These are phyloP conservation scores for Panthera uncia DNA, from an alignment of 2,113 vertebrate species.

Conservation along the genomic window DNA sequence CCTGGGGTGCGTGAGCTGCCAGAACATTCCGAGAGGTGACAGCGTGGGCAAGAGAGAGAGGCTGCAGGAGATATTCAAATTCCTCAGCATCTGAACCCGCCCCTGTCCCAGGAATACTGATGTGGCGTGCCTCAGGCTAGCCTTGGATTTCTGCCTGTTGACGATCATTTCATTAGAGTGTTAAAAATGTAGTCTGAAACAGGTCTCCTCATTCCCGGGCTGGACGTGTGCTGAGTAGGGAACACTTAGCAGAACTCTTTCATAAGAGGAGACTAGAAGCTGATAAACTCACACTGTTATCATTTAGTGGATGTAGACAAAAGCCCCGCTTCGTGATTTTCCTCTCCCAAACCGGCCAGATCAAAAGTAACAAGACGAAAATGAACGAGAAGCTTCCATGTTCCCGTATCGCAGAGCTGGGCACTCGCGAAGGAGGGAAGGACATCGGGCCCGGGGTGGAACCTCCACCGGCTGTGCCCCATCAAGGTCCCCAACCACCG, in stretches of 20 bases:
- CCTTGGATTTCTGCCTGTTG: neutral
- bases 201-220: neutral
- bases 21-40: neutral
- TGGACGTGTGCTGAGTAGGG: neutral
- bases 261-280: neutral
- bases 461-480: accelerated
- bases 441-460: neutral
- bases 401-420: neutral
- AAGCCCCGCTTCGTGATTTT: neutral
- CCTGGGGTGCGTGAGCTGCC: no score
- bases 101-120: neutral
- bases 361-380: neutral
- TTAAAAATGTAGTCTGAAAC: neutral
- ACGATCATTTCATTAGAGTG: neutral
- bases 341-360: neutral
- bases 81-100: neutral
- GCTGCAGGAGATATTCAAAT: neutral
- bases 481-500: accelerated
- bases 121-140: neutral
- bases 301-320: neutral
- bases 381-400: neutral
- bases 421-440: neutral
- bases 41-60: neutral
- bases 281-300: neutral
- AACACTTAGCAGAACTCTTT: neutral